phyloP scores from a whole-genome alignment of 2,113 vertebrate genomes.

The Myodes glareolus region DNA sequence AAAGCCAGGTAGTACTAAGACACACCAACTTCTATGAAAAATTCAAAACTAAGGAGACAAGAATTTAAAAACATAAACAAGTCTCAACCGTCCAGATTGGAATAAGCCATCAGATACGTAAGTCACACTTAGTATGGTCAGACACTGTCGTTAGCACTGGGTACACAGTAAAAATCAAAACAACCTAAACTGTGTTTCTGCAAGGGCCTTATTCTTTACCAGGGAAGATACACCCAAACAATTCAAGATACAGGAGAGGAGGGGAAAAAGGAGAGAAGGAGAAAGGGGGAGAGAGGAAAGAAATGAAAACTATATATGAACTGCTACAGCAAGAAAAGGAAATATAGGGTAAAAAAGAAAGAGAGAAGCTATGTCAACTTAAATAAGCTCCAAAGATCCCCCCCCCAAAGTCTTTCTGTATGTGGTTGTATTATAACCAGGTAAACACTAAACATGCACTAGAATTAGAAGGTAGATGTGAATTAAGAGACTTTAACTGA shows the following conservation, averaged over 20 bases:
- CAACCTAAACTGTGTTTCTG: not conserved
- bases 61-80: not conserved
- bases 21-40: not conserved
- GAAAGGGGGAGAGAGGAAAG: not conserved
- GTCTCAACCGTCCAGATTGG: not conserved
- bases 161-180: not conserved
- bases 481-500: not conserved
- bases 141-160: not conserved
- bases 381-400: not conserved
- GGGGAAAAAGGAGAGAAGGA: no score
- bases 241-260: not conserved
- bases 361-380: not conserved
- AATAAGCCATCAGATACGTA: not conserved
- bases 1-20: not conserved
- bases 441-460: not conserved
- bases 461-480: not conserved
- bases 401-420: not conserved
- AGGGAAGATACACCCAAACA: not conserved
- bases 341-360: not conserved
- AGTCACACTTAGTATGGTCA: not conserved
- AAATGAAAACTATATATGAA: not conserved
- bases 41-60: not conserved
- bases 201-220: not conserved
- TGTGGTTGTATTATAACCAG: not conserved
- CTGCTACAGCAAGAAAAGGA: not conserved